phyloP scores from a whole-genome alignment of 2,888 invertebrate species.

The Philonicus albiceps region DNA sequence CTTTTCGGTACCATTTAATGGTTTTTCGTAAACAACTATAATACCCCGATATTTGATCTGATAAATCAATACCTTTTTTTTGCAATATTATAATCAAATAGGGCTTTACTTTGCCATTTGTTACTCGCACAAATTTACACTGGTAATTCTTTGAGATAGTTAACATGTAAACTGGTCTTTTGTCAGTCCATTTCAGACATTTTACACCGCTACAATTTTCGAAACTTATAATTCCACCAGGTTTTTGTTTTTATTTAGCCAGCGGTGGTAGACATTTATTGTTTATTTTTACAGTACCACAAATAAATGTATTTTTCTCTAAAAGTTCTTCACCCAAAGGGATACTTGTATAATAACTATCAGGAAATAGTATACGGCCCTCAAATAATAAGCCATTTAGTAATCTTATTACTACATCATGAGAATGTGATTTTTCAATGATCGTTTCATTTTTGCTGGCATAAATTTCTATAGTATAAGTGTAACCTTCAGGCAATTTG shows the following conservation, averaged over 20 bases:
- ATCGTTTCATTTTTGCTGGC: no score
- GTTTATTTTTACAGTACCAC: constrained; percentile 31
- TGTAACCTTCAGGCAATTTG: no score
- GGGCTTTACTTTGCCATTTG: constrained; percentile 3
- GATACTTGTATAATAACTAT: no score
- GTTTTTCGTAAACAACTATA: constrained; percentile 47
- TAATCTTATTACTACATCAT: no score
- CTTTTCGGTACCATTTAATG: constrained; percentile 46
- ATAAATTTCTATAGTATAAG: no score
- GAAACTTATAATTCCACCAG: constrained; percentile 51
- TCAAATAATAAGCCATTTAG: no score
- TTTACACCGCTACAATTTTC: constrained; percentile 45
- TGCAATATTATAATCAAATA: background rate
- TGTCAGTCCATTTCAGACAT: constrained; percentile 52
- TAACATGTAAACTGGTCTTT: constrained; percentile 45
- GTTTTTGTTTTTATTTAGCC: constrained; percentile 51
- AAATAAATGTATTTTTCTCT: no score
- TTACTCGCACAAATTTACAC: background rate
- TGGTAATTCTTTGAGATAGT: background rate
- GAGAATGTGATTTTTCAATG: no score
- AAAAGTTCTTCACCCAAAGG: no score
- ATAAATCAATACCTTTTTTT: constrained; percentile 35
- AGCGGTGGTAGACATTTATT: constrained; percentile 51
- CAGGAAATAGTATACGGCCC: no score
- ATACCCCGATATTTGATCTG: constrained; percentile 22